A percentile compares a stretch with the other conserved stretches of the same genome.
Conservation (phyloP, 2,113 vertebrate species). For the Oplegnathus fasciatus region DNA sequence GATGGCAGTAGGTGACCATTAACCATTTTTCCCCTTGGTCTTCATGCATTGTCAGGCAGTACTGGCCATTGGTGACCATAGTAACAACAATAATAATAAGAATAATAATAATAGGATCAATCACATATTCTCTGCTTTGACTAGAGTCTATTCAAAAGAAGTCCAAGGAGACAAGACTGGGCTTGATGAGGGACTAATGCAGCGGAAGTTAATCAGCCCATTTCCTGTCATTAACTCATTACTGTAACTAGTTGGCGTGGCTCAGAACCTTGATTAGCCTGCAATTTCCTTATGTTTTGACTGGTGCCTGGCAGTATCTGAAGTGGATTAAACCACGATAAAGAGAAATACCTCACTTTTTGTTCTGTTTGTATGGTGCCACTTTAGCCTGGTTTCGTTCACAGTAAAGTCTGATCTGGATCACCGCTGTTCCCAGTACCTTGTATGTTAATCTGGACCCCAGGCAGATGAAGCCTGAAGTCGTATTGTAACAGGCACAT, state of each 20-base stretch:
- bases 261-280: slow-evolving; percentile 42
- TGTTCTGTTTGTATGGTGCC: neutral
- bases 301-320: neutral
- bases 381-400: neutral
- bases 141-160: neutral
- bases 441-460: slow-evolving; percentile 10
- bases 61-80: too few relatives aligned
- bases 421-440: neutral
- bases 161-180: neutral
- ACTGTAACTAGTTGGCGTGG: neutral
- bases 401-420: neutral
- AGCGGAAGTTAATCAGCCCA: slow-evolving; percentile 20
- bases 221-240: slow-evolving; percentile 60
- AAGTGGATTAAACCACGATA: slow-evolving; percentile 1
- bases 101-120: too few relatives aligned
- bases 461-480: neutral
- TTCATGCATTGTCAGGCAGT: neutral
- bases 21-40: neutral
- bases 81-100: too few relatives aligned
- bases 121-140: neutral
- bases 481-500: neutral
- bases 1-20: slow-evolving; percentile 57
- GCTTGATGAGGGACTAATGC: slow-evolving; percentile 4
- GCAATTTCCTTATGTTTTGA: slow-evolving; percentile 52
- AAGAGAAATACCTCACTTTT: neutral